Conservation (phyloP, 2,113 vertebrate genomes). For the Apodemus speciosus region DNA sequence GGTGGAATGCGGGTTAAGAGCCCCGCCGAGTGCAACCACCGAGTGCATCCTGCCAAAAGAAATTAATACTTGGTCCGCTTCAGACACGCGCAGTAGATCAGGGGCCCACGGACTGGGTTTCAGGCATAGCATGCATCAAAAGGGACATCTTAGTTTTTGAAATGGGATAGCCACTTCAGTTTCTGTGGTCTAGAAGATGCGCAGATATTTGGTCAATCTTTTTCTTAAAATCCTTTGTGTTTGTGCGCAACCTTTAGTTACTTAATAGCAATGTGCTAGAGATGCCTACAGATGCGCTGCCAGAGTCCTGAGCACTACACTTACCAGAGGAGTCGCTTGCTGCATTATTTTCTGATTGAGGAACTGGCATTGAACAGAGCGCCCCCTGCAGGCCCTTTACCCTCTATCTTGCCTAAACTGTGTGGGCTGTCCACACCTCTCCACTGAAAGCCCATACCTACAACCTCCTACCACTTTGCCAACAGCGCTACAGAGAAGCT, state of each 20-base stretch:
- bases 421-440: accelerated
- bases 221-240: neutral
- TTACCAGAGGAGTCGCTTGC: accelerated
- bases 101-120: slow-evolving; percentile 81
- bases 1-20: slow-evolving; percentile 91
- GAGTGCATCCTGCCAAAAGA: slow-evolving; percentile 84
- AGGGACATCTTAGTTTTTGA: slow-evolving; percentile 78
- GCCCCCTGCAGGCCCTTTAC: accelerated
- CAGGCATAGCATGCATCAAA: slow-evolving; percentile 81
- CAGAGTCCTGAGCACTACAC: accelerated
- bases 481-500: neutral
- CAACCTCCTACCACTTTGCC: neutral
- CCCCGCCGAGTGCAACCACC: slow-evolving; percentile 77
- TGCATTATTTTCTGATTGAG: neutral
- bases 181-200: slow-evolving; percentile 73
- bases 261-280: neutral
- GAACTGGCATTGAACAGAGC: accelerated
- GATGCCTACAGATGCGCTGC: accelerated
- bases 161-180: slow-evolving; percentile 64
- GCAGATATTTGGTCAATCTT: slow-evolving; percentile 50
- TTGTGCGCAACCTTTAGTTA: neutral
- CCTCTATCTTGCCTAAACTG: neutral
- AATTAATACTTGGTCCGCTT: slow-evolving; percentile 84
- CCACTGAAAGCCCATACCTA: neutral
- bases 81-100: slow-evolving; percentile 78